Evolutionary conservation across 2,888 invertebrate species (phyloP).

Genomic region (Teinopalpus imperialis): DNA sequence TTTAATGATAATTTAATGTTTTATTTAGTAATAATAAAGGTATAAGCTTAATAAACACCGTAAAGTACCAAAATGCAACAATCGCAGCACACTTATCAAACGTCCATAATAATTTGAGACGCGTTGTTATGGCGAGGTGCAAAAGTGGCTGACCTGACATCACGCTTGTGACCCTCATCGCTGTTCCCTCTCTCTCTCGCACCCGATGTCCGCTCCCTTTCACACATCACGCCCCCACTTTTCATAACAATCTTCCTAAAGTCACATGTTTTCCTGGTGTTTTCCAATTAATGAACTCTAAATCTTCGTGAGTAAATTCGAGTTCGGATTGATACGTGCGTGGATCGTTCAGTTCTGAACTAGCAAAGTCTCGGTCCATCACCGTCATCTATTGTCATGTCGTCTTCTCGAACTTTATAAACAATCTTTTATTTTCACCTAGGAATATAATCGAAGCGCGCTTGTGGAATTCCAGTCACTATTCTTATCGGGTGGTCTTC

Average conservation of each 20-base stretch:
- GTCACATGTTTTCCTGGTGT: slow-evolving; percentile 72
- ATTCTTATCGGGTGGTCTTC: slow-evolving; percentile 79
- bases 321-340: slow-evolving; percentile 57
- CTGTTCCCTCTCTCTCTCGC: slow-evolving; percentile 56
- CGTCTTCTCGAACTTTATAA: slow-evolving; percentile 76
- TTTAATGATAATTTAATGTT: too few relatives aligned
- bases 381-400: slow-evolving; percentile 78
- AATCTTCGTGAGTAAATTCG: slow-evolving; percentile 66
- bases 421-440: slow-evolving; percentile 81
- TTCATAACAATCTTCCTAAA: slow-evolving; percentile 75
- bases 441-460: slow-evolving; percentile 76
- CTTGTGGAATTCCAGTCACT: slow-evolving; percentile 71
- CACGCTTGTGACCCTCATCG: slow-evolving; percentile 80
- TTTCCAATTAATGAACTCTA: slow-evolving; percentile 77
- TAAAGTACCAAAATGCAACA: slow-evolving; percentile 77
- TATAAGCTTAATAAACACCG: slow-evolving; percentile 79
- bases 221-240: slow-evolving; percentile 79
- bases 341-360: slow-evolving; percentile 39
- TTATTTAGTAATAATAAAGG: slow-evolving; percentile 42
- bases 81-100: slow-evolving; percentile 80
- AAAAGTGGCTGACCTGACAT: slow-evolving; percentile 83
- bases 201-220: slow-evolving; percentile 53
- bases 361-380: slow-evolving; percentile 65
- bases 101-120: slow-evolving; percentile 83
- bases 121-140: slow-evolving; percentile 82